Evolutionary conservation across 2,113 vertebrate genomes (phyloP), one percentile per base, ranked within the genome.

Genomic region (Mesembrinibis cayennensis): DNA sequence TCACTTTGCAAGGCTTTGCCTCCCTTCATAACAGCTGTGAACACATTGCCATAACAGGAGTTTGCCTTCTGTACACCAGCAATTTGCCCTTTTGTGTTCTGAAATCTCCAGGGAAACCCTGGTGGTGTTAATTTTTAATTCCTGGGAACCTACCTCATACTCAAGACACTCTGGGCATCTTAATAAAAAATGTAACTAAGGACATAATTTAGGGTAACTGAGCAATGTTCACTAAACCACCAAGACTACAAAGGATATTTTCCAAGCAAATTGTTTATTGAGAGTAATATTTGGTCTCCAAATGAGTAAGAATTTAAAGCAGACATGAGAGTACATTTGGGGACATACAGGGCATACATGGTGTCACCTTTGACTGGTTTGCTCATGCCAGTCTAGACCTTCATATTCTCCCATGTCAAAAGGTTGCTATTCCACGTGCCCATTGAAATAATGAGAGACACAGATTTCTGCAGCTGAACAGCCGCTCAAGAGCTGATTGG

Each of bases 21-120:
- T 94, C 82, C 56, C 76, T 93, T 97, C 15, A 2, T 86, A 95
- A 93, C 91, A 97, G 96, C 97, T 97, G 95, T 77, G 81, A 63
- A 91, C 78, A 89, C 4, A 16, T 87, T 82, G 89, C 79, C n/a
- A 23, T 91, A 93, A 82, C 74, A 87, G 85, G 71, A 92, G 14
- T 66, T 96, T 97, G 38, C 73, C 30, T 93, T 92, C 91, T 91
- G 73, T 59, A 94, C 32, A 56, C 63, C 91, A 89, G 90, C 76
- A 86, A 67, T 91, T 94, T 96, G 77, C 82, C 61, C 53, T 96
- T 96, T 95, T 7, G 1, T 78, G 16, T 86, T 93, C 72, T 90
- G 83, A 91, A 93, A 90, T 89, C 73, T 72, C 67, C 78, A 74
- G 93, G 89, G 87, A 82, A 93, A 91, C 3, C 2, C 7, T 63